Evolutionary conservation across 2,113 vertebrate genomes (phyloP).

Genomic region (Corvus moneduloides): DNA sequence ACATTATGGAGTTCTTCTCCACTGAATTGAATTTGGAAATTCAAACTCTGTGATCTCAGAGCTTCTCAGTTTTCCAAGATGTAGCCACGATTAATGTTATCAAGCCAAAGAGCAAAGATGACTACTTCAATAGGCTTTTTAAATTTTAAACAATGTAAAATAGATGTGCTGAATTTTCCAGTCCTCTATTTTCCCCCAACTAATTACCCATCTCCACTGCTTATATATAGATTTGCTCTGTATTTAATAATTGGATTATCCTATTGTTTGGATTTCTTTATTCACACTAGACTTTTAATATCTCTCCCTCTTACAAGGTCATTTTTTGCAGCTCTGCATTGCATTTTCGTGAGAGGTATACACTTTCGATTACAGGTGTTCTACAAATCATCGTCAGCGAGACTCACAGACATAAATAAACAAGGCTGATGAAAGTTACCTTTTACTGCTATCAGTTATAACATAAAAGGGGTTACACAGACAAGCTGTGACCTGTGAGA

Average conservation of each 20-base stretch:
- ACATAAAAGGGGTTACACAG: not conserved
- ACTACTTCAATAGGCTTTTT: not conserved
- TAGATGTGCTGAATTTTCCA: not conserved
- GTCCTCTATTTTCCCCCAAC: not conserved
- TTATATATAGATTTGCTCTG: not conserved
- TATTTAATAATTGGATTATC: not conserved
- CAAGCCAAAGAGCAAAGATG: not conserved
- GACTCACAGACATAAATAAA: conserved; percentile 38
- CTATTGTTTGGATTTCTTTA: not conserved
- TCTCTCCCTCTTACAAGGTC: not conserved
- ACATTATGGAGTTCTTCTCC: not conserved
- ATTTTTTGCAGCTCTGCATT: not conserved
- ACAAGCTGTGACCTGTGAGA: conserved; percentile 42
- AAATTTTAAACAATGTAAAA: not conserved
- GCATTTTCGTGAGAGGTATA: not conserved
- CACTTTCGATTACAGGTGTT: conserved; percentile 26
- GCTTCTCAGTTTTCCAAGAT: not conserved
- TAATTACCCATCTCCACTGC: not conserved
- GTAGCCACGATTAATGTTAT: not conserved
- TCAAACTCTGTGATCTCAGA: not conserved
- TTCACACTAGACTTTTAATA: not conserved
- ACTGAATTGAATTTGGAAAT: not conserved
- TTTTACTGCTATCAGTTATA: conserved; percentile 29
- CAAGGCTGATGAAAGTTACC: conserved; percentile 11
- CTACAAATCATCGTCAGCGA: conserved; percentile 21